Evolutionary conservation across 2,113 vertebrate genomes (phyloP).

Genomic region (Sitta europaea): DNA sequence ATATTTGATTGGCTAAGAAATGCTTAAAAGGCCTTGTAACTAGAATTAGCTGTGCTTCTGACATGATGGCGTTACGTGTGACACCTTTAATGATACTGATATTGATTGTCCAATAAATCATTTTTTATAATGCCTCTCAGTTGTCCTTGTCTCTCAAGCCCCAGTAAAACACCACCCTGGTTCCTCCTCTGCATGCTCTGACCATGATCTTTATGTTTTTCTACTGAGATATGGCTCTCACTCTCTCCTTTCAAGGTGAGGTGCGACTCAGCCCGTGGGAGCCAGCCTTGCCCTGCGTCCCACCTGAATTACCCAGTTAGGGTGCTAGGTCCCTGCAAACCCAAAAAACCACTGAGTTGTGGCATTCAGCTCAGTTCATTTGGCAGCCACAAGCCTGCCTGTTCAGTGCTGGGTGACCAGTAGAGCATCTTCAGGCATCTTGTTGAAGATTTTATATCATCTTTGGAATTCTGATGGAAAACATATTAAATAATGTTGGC

Average conservation of each 20-base stretch:
- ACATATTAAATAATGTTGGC: background rate
- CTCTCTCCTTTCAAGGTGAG: background rate
- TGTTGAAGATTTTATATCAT: background rate
- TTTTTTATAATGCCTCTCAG: too few species aligned
- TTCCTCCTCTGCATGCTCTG: background rate
- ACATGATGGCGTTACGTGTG: too few species aligned
- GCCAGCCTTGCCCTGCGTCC: background rate
- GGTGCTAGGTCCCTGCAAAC: background rate
- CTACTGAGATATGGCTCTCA: accelerated
- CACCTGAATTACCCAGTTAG: background rate
- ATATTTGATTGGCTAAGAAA: too few species aligned
- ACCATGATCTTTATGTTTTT: background rate
- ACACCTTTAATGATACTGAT: too few species aligned
- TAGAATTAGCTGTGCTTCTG: too few species aligned
- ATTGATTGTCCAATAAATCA: too few species aligned
- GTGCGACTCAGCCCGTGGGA: accelerated
- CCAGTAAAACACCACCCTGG: background rate
- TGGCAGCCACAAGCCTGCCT: background rate
- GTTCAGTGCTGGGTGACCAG: background rate
- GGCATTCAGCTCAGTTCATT: background rate
- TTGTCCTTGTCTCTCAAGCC: too few species aligned
- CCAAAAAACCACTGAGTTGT: background rate
- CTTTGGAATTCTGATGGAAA: background rate
- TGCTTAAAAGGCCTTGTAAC: too few species aligned
- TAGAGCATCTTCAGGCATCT: background rate